Percentiles rank a stretch among this genome's conserved stretches.
Conservation (phyloP, 2,797 vertebrate species). For the Sebastes itinus region DNA sequence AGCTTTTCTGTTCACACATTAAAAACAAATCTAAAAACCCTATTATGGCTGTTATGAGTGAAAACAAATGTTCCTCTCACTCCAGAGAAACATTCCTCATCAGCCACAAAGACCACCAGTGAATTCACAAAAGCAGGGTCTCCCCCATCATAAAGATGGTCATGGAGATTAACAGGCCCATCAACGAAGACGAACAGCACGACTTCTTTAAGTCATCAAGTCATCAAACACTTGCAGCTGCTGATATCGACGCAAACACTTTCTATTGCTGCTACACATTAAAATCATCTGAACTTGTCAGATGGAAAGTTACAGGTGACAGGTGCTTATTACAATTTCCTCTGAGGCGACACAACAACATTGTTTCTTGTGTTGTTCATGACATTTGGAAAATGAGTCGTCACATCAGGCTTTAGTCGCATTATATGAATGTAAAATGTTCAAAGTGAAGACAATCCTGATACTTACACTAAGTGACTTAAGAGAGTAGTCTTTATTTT, state of each 20-base stretch:
- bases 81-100: background rate
- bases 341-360: background rate
- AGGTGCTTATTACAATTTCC: background rate
- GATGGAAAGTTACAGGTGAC: background rate
- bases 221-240: background rate
- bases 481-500: background rate
- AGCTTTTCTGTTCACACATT: background rate
- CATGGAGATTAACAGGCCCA: background rate
- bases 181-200: background rate
- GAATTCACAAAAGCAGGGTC: conserved; percentile 4
- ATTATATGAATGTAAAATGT: background rate
- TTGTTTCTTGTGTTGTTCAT: background rate
- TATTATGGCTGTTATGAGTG: background rate
- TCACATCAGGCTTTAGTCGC: background rate
- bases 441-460: background rate
- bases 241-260: background rate
- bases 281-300: background rate
- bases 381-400: background rate
- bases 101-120: background rate
- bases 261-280: background rate
- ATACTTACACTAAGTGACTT: background rate
- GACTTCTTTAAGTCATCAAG: background rate
- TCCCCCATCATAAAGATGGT: background rate
- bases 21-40: background rate
- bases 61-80: background rate